phyloP scores from a whole-genome alignment of 2,888 invertebrate species.

The Plebejus anna region DNA sequence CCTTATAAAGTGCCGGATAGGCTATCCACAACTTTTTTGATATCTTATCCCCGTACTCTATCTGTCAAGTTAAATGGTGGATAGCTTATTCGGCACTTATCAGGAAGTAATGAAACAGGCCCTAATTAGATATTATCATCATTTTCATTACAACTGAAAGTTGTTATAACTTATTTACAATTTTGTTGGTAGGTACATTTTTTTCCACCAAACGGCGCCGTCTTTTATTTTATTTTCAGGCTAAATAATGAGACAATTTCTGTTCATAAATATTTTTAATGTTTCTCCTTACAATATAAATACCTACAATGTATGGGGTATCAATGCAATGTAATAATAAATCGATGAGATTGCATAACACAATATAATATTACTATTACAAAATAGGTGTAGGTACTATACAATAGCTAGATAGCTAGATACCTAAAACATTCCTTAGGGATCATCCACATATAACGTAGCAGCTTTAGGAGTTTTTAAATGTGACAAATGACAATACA shows the following conservation, averaged over 20 bases:
- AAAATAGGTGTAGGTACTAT: not conserved
- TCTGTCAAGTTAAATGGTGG: no score
- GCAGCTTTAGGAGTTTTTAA: not conserved
- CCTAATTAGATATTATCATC: no score
- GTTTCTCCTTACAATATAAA: slow-evolving; percentile 18
- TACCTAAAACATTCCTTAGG: not conserved
- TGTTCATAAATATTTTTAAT: slow-evolving; percentile 26
- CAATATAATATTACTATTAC: not conserved
- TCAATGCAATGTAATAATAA: not conserved
- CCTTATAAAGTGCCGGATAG: no score
- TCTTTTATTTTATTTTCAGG: not conserved
- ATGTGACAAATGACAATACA: not conserved
- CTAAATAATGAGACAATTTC: slow-evolving; percentile 12
- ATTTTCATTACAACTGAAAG: no score
- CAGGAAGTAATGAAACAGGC: no score
- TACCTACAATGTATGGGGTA: not conserved
- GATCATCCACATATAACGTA: not conserved
- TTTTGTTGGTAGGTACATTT: no score
- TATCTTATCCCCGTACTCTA: no score
- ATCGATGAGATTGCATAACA: slow-evolving; percentile 4
- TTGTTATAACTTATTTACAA: no score
- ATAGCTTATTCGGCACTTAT: no score
- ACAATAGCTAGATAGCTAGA: not conserved
- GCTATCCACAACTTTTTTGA: no score
- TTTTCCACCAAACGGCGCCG: no score